These are phyloP conservation scores for Meleagris gallopavo DNA, from an alignment of 2,113 vertebrate genomes.

Conservation along the genomic window DNA sequence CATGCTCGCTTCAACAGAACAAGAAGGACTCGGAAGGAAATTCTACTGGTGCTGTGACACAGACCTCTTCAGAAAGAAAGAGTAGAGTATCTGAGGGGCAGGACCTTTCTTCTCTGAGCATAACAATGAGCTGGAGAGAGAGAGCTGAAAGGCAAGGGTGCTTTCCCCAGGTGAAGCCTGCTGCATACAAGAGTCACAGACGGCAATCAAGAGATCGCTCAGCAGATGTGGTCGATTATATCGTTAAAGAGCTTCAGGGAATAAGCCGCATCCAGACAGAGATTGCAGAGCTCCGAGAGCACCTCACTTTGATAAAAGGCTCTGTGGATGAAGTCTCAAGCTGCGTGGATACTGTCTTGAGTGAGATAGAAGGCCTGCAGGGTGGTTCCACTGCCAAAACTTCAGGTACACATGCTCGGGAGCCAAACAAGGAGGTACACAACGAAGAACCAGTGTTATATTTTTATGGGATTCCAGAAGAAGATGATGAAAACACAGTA, in stretches of 20 bases:
- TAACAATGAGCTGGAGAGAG: constrained; percentile 71
- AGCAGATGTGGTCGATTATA: constrained; percentile 89
- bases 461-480: constrained; percentile 82
- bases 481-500: constrained; percentile 79
- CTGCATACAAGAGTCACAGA: neutral
- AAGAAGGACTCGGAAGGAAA: constrained; percentile 43
- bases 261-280: constrained; percentile 96
- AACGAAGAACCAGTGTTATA: constrained; percentile 77
- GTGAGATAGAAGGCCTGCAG: constrained; percentile 94
- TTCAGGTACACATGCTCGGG: neutral
- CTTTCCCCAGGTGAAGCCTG: constrained; percentile 25
- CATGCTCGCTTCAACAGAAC: constrained; percentile 64
- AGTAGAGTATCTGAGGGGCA: constrained; percentile 39
- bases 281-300: constrained; percentile 93
- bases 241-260: constrained; percentile 93
- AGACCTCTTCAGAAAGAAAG: constrained; percentile 12
- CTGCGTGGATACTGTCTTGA: constrained; percentile 92
- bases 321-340: constrained; percentile 97
- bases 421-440: constrained; percentile 26
- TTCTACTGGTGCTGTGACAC: neutral
- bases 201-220: constrained; percentile 67
- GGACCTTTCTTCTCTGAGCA: constrained; percentile 64
- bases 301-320: constrained; percentile 90
- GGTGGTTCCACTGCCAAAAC: constrained; percentile 62
- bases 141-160: constrained; percentile 60